Percentiles rank a stretch among this genome's conserved stretches.
Evolutionary conservation across 1,140 invertebrate genomes (phyloP).

Genomic region (Drosophila tsacasi): DNA sequence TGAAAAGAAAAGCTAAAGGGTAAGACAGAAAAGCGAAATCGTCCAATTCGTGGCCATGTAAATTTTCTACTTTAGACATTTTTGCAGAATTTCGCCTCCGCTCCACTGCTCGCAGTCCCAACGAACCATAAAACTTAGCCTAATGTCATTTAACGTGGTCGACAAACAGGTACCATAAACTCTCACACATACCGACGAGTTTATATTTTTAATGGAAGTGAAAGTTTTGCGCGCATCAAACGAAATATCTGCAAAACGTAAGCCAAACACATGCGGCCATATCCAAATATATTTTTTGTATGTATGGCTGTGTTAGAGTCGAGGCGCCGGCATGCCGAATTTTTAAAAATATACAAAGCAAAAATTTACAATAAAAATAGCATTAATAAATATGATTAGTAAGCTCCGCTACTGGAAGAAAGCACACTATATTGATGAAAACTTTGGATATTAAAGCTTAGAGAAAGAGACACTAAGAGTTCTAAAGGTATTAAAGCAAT

Average conservation of each 20-base stretch:
- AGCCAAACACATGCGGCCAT: constrained; percentile 62
- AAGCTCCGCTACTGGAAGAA: constrained; percentile 55
- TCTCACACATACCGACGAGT: constrained; percentile 28
- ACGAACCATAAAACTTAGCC: constrained; percentile 74
- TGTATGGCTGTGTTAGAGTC: constrained; percentile 43
- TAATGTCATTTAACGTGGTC: constrained; percentile 78
- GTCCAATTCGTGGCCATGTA: constrained; percentile 56
- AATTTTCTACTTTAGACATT: constrained; percentile 76
- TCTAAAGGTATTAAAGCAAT: constrained; percentile 11
- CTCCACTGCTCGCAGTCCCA: constrained; percentile 16
- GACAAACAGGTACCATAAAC: constrained; percentile 55
- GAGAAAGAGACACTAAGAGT: neutral
- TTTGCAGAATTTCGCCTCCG: constrained; percentile 71
- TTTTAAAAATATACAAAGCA: constrained; percentile 54
- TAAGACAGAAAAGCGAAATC: constrained; percentile 71
- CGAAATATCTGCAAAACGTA: constrained; percentile 49
- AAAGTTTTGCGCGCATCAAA: constrained; percentile 77
- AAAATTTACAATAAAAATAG: constrained; percentile 61
- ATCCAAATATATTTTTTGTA: constrained; percentile 31
- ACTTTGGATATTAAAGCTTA: constrained; percentile 14
- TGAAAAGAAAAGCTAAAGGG: constrained; percentile 17
- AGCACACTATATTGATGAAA: constrained; percentile 60
- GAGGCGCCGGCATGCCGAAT: constrained; percentile 69
- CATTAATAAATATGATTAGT: constrained; percentile 71
- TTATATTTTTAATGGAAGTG: constrained; percentile 80